Percentiles rank a stretch among this genome's conserved stretches.
These are phyloP conservation scores for Macrobrachium rosenbergii DNA, from an alignment of 1,140 invertebrate species.

Conservation along the genomic window DNA sequence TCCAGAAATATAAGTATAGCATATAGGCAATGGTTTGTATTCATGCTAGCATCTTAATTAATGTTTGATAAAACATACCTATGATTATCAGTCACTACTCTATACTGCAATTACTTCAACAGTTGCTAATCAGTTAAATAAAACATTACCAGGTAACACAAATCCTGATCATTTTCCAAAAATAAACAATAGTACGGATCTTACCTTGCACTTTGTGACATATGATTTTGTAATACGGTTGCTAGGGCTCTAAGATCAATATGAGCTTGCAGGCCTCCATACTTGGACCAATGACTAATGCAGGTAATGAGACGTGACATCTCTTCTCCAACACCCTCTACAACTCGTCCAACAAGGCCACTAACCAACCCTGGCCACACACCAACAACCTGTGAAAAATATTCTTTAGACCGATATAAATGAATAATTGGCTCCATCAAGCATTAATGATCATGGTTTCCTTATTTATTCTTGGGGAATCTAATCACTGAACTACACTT, in stretches of 20 bases:
- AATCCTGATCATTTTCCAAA: neutral
- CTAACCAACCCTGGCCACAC: slow-evolving; percentile 84
- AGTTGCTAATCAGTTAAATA: neutral
- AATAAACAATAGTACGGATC: neutral
- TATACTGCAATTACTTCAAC: too few relatives aligned
- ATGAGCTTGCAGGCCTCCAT: slow-evolving; percentile 79
- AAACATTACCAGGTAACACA: neutral
- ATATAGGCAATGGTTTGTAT: too few relatives aligned
- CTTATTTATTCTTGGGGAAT: too few relatives aligned
- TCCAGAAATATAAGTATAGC: too few relatives aligned
- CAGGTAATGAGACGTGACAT: slow-evolving; percentile 87
- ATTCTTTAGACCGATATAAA: too few relatives aligned
- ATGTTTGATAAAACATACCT: too few relatives aligned
- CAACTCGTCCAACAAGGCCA: slow-evolving; percentile 85
- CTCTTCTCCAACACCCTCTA: slow-evolving; percentile 93
- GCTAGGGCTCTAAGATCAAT: slow-evolving; percentile 76
- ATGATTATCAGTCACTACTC: too few relatives aligned
- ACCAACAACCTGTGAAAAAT: slow-evolving; percentile 77
- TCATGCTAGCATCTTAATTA: too few relatives aligned
- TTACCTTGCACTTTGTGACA: slow-evolving; percentile 56
- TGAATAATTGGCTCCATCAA: too few relatives aligned
- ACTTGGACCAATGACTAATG: slow-evolving; percentile 78
- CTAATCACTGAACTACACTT: too few relatives aligned
- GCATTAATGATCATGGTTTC: too few relatives aligned
- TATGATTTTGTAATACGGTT: slow-evolving; percentile 34